Conservation (phyloP, 2,113 vertebrate genomes). For the Marmota flaviventris region DNA sequence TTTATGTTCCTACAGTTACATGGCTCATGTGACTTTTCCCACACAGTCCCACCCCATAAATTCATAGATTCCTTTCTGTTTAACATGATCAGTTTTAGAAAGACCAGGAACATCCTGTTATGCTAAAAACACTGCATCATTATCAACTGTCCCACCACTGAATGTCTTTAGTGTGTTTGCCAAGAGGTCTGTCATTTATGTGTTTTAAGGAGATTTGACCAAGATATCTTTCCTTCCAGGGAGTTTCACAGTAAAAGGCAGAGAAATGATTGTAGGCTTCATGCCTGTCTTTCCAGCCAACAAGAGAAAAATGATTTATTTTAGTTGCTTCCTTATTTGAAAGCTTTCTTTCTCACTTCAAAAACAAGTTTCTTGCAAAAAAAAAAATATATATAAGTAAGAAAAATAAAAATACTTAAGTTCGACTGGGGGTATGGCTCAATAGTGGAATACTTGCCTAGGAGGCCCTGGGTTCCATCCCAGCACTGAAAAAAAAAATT, state of each 20-base stretch:
- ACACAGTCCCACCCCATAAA: neutral
- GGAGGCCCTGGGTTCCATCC: neutral
- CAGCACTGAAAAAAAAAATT: neutral
- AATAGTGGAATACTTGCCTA: neutral
- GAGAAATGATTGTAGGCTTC: neutral
- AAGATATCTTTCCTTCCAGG: neutral
- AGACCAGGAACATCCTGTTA: neutral
- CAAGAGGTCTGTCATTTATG: neutral
- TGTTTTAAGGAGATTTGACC: neutral
- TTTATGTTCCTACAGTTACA: neutral
- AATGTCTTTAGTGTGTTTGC: neutral
- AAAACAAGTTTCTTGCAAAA: neutral
- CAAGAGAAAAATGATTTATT: neutral
- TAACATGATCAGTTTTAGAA: neutral
- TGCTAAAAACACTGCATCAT: neutral
- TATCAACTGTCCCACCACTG: neutral
- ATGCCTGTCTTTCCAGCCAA: neutral
- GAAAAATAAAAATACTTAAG: neutral
- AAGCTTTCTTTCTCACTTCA: conserved; percentile 1
- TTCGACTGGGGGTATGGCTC: neutral
- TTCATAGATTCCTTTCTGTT: neutral
- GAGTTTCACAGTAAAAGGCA: neutral
- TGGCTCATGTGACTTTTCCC: neutral
- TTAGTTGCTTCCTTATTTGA: conserved; percentile 48
- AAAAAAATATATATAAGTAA: conserved; percentile 46